Percentiles rank a stretch among this genome's conserved stretches.
These are phyloP conservation scores for Hydrochoerus hydrochaeris DNA, from an alignment of 2,113 vertebrate genomes.

Conservation along the genomic window DNA sequence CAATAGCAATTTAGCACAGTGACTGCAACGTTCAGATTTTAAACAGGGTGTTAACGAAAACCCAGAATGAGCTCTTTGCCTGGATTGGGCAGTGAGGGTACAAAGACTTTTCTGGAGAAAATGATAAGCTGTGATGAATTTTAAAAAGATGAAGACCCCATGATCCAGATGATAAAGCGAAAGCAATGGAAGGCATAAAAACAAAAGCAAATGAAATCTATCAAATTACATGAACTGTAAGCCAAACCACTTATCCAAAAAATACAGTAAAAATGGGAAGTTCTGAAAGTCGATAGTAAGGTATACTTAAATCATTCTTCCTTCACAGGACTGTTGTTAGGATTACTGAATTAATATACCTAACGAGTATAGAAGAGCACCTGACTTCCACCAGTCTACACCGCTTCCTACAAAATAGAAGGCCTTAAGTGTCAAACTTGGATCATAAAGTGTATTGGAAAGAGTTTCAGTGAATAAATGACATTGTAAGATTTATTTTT, in stretches of 20 bases:
- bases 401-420: neutral
- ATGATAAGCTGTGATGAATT: neutral
- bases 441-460: neutral
- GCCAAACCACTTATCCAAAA: neutral
- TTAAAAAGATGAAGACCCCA: neutral
- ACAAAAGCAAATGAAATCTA: neutral
- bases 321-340: neutral
- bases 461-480: neutral
- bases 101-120: neutral
- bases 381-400: neutral
- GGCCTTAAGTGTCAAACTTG: neutral
- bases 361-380: neutral
- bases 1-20: neutral
- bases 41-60: neutral
- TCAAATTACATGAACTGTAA: neutral
- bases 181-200: neutral
- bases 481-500: neutral
- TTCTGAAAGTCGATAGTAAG: conserved; percentile 8
- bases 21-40: neutral
- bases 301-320: neutral
- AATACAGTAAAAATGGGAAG: neutral
- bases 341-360: neutral
- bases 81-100: neutral
- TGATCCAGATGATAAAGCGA: neutral
- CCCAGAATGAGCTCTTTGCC: neutral